phyloP scores from a whole-genome alignment of 2,888 invertebrate species.

The Agrochola macilenta region DNA sequence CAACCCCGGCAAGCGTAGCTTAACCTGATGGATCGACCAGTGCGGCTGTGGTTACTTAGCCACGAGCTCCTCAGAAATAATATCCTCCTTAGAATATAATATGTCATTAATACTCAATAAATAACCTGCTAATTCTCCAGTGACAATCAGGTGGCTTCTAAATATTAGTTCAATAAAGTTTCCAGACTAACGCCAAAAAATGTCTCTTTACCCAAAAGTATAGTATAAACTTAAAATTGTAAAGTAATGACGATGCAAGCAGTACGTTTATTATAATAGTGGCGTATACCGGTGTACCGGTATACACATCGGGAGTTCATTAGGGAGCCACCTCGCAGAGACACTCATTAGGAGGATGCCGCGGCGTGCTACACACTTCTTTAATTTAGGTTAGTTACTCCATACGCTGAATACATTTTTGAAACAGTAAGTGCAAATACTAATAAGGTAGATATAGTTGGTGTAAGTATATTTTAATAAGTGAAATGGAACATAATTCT shows the following conservation, averaged over 20 bases:
- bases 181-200: background rate
- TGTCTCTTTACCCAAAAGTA: background rate
- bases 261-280: conserved; percentile 52
- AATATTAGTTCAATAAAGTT: background rate
- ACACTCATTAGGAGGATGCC: conserved; percentile 65
- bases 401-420: conserved; percentile 44
- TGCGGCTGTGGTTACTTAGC: no score
- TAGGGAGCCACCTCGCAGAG: conserved; percentile 60
- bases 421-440: conserved; percentile 39
- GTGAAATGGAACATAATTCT: conserved; percentile 10
- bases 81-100: background rate
- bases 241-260: conserved; percentile 26
- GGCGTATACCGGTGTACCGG: conserved; percentile 11
- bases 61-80: no score
- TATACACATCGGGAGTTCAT: conserved; percentile 65
- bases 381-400: conserved; percentile 63
- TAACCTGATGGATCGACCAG: no score
- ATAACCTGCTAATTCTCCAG: background rate
- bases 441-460: conserved; percentile 17
- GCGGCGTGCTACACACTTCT: conserved; percentile 57
- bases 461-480: conserved; percentile 28
- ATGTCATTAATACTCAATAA: background rate
- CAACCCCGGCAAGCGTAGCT: no score
- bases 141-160: background rate
- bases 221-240: conserved; percentile 2